phyloP scores from a whole-genome alignment of 37 sponge, comb jelly and placozoan genomes.

The Crambe crambe region DNA sequence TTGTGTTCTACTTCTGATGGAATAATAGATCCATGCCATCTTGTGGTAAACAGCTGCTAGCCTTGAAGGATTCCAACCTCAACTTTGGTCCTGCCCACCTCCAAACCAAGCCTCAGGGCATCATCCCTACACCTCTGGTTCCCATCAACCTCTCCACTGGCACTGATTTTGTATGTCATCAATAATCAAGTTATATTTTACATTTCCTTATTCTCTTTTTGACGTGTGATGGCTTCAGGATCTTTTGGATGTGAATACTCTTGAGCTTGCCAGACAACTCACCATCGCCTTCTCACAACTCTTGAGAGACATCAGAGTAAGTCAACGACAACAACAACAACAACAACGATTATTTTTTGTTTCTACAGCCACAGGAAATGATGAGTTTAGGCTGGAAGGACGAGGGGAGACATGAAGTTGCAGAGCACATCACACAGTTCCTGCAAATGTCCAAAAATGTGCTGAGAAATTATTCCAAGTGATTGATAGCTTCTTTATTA shows the following conservation, averaged over 20 bases:
- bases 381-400: constrained; percentile 11
- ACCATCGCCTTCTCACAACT: constrained; percentile 26
- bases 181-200: neutral
- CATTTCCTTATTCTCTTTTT: neutral
- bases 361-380: constrained; percentile 31
- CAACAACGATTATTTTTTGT: neutral
- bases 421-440: constrained; percentile 11
- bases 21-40: constrained; percentile 48
- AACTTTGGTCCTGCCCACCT: constrained; percentile 46
- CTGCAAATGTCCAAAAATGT: constrained; percentile 29
- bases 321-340: constrained; percentile 2
- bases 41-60: constrained; percentile 54
- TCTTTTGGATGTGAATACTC: constrained; percentile 63
- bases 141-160: constrained; percentile 35
- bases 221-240: constrained; percentile 16
- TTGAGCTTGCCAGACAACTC: constrained; percentile 75
- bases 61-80: constrained; percentile 34
- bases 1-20: too few relatives aligned
- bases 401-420: neutral
- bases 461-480: neutral
- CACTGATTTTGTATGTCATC: constrained; percentile 45
- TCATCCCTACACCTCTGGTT: constrained; percentile 49
- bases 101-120: constrained; percentile 25
- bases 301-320: constrained; percentile 57
- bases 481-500: neutral